These are phyloP conservation scores for Sylvilagus bachmani DNA, from an alignment of 2,113 vertebrate genomes.

Conservation along the genomic window DNA sequence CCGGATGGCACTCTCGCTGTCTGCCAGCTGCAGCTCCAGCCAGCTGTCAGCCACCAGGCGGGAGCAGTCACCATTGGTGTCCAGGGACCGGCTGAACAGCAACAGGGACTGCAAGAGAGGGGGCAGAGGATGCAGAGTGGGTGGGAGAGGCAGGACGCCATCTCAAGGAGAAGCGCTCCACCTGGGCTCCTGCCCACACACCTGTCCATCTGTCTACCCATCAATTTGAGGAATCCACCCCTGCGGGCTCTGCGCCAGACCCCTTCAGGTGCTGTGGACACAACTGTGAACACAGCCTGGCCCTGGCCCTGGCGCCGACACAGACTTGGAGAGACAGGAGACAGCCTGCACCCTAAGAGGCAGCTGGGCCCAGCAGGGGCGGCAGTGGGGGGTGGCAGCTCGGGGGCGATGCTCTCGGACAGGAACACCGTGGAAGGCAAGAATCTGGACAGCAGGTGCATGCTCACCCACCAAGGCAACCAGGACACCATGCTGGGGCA, in stretches of 20 bases:
- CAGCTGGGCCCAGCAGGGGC: background rate
- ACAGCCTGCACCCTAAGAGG: background rate
- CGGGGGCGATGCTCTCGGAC: too few relatives aligned
- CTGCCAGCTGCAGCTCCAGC: constrained; percentile 91
- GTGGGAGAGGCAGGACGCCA: rapidly evolving
- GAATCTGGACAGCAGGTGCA: too few relatives aligned
- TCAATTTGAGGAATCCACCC: too few relatives aligned
- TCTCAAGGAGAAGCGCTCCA: rapidly evolving
- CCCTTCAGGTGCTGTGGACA: background rate
- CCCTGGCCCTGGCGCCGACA: too few relatives aligned
- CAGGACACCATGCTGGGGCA: rapidly evolving
- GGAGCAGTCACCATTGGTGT: constrained; percentile 93
- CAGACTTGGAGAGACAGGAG: too few relatives aligned
- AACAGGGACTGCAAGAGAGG: constrained; percentile 89
- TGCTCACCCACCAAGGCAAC: background rate
- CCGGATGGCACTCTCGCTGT: constrained; percentile 84
- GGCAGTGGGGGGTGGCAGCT: background rate
- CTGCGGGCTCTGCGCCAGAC: too few relatives aligned
- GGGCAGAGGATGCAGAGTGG: rapidly evolving
- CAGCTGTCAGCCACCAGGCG: constrained; percentile 94
- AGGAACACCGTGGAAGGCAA: too few relatives aligned
- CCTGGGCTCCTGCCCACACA: background rate
- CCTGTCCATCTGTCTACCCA: rapidly evolving
- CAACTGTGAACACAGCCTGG: rapidly evolving
- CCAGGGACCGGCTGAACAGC: constrained; percentile 92